phyloP scores from a whole-genome alignment of 2,113 vertebrate genomes.

The Aix galericulata region DNA sequence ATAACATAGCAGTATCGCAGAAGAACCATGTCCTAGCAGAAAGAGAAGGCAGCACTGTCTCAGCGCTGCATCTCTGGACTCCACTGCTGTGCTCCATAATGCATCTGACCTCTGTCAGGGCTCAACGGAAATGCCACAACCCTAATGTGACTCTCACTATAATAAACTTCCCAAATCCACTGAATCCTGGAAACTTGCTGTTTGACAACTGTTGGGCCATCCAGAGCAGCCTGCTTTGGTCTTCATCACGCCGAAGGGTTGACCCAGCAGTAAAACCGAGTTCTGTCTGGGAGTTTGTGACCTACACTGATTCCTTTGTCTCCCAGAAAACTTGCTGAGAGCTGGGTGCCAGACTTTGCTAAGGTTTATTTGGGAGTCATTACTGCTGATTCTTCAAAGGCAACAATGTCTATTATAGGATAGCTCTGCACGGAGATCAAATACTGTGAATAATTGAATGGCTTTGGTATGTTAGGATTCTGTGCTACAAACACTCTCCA shows the following conservation, averaged over 20 bases:
- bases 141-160: accelerated
- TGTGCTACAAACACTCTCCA: not conserved
- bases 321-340: not conserved
- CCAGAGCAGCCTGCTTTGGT: not conserved
- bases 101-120: not conserved
- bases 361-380: not conserved
- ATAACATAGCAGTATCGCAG: not conserved
- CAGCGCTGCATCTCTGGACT: accelerated
- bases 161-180: not conserved
- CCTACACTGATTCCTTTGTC: not conserved
- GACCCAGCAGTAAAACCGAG: accelerated
- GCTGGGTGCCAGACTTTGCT: not conserved
- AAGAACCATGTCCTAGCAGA: not conserved
- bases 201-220: accelerated
- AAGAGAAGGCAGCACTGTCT: not conserved
- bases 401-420: not conserved
- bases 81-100: not conserved
- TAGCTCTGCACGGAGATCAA: not conserved
- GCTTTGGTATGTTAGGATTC: not conserved
- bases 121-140: not conserved
- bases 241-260: accelerated
- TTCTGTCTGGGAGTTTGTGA: not conserved
- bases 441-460: not conserved
- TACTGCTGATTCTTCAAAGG: not conserved
- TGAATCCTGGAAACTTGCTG: not conserved